phyloP scores from a whole-genome alignment of 2,797 vertebrate species.

The Schizopygopsis pylzovi region DNA sequence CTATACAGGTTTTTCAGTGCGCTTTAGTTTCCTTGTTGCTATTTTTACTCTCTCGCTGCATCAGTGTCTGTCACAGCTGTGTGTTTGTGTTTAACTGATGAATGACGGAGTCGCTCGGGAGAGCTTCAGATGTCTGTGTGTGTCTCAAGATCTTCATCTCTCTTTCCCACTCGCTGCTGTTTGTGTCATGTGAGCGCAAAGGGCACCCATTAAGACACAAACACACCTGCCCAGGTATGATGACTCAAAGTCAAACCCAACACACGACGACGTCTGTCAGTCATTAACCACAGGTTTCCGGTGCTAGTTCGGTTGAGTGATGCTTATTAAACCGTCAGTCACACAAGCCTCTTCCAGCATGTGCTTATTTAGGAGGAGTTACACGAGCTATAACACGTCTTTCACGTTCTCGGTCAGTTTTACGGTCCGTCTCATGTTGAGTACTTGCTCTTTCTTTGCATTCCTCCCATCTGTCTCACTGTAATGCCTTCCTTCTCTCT shows the following conservation, averaged over 20 bases:
- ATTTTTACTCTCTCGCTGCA: background rate
- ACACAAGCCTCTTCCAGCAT: too few species aligned
- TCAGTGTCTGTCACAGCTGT: slow-evolving; percentile 10
- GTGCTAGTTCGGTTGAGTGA: background rate
- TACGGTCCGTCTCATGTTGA: slow-evolving; percentile 32
- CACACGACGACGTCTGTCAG: background rate
- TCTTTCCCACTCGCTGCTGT: slow-evolving; percentile 24
- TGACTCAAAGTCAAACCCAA: background rate
- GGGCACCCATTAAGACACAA: slow-evolving; percentile 72
- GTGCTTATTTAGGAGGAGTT: background rate
- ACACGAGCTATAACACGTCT: background rate
- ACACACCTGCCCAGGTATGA: slow-evolving; percentile 73
- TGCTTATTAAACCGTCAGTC: background rate
- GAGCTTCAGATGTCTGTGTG: slow-evolving; percentile 35
- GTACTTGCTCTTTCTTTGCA: slow-evolving; percentile 36
- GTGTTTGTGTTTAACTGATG: slow-evolving; percentile 35
- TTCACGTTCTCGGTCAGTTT: slow-evolving; percentile 49
- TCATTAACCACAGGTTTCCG: background rate
- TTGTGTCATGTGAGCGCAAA: slow-evolving; percentile 68
- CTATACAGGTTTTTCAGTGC: slow-evolving; percentile 32
- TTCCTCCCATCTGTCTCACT: slow-evolving; percentile 16
- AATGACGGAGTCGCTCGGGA: slow-evolving; percentile 5
- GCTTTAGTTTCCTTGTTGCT: slow-evolving; percentile 14
- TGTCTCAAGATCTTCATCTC: slow-evolving; percentile 56
- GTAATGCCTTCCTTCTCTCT: slow-evolving; percentile 17